phyloP scores from a whole-genome alignment of 2,797 vertebrate genomes.

The Galago senegalensis region DNA sequence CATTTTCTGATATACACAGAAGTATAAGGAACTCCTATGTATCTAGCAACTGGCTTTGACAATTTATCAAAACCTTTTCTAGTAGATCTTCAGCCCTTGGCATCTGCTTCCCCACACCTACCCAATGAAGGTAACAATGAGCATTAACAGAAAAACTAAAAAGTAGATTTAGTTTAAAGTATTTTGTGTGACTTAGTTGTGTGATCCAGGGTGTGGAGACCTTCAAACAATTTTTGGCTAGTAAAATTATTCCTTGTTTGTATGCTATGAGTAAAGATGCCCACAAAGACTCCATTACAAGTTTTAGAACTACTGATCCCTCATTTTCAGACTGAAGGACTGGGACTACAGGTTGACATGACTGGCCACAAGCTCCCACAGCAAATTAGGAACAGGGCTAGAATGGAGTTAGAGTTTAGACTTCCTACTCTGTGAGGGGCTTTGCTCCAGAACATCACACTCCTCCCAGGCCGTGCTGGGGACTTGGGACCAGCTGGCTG shows the following conservation, averaged over 20 bases:
- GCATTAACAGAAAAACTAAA: neutral
- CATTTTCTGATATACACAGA: neutral
- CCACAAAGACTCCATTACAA: neutral
- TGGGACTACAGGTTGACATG: neutral
- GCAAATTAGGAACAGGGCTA: neutral
- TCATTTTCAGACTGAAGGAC: neutral
- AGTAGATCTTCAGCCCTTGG: neutral
- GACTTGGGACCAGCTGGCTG: neutral
- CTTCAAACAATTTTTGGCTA: neutral
- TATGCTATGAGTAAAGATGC: neutral
- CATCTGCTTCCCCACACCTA: neutral
- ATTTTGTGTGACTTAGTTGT: neutral
- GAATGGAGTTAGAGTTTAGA: neutral
- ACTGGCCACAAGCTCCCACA: neutral
- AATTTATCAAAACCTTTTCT: constrained; percentile 15
- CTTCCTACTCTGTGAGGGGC: neutral
- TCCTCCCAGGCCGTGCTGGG: neutral
- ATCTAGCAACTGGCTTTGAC: neutral
- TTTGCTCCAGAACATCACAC: neutral
- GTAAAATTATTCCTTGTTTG: neutral
- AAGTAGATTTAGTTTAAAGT: constrained; percentile 2
- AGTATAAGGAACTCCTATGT: neutral
- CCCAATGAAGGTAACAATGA: neutral
- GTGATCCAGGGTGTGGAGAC: neutral
- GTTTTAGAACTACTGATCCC: no score